Evolutionary conservation across 2,888 invertebrate genomes (phyloP).

Genomic region (Lottia gigantea): DNA sequence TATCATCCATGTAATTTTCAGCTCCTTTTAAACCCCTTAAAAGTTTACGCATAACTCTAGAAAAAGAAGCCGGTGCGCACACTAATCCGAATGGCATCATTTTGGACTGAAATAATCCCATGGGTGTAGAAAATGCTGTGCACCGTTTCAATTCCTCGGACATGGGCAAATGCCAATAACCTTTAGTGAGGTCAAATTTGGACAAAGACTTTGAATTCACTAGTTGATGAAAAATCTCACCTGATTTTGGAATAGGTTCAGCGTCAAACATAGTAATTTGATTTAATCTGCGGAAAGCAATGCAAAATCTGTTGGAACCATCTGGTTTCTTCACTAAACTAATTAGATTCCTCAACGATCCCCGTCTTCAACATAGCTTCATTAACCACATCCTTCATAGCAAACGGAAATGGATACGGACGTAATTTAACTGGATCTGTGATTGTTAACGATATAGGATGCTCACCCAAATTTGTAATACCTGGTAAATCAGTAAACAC

Average conservation of each 20-base stretch:
- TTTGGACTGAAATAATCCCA: constrained; percentile 8
- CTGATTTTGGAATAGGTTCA: constrained; percentile 12
- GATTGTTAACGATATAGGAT: neutral
- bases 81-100: constrained; percentile 18
- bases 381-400: neutral
- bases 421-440: neutral
- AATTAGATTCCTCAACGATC: neutral
- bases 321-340: neutral
- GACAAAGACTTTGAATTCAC: neutral
- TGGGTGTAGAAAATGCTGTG: constrained; percentile 7
- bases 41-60: constrained; percentile 20
- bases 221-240: neutral
- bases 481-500: constrained; percentile 12
- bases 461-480: neutral
- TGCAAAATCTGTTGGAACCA: constrained; percentile 3
- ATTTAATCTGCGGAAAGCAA: neutral
- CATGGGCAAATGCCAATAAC: constrained; percentile 14
- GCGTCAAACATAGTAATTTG: neutral
- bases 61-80: constrained; percentile 15
- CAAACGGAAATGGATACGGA: constrained; percentile 1
- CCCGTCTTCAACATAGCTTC: constrained; percentile 6
- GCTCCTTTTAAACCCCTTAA: constrained; percentile 14
- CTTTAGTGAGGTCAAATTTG: constrained; percentile 6
- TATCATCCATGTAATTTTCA: neutral
- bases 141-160: neutral